Conservation (phyloP, 2,113 vertebrate genomes). For the Vidua macroura region DNA sequence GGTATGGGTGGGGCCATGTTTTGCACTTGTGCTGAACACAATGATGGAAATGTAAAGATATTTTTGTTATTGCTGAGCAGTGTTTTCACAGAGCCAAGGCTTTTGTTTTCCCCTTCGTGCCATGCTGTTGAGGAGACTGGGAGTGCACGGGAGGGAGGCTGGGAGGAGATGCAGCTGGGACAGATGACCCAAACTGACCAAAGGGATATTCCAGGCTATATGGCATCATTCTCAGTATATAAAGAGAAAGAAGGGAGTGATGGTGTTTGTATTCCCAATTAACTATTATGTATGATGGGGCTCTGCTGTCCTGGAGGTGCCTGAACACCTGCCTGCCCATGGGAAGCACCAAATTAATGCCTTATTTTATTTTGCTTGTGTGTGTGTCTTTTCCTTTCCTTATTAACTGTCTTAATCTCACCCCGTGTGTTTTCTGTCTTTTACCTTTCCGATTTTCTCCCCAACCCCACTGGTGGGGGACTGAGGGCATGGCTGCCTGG, state of each 20-base stretch:
- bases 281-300: not conserved
- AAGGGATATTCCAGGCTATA: not conserved
- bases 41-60: not conserved
- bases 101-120: not conserved
- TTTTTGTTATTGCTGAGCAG: not conserved
- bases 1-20: not conserved
- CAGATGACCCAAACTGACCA: not conserved
- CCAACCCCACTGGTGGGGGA: accelerated
- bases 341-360: not conserved
- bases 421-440: not conserved
- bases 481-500: not conserved
- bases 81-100: not conserved
- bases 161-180: not conserved
- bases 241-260: not conserved
- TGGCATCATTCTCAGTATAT: not conserved
- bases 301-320: not conserved
- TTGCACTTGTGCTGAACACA: not conserved
- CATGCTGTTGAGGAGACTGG: accelerated
- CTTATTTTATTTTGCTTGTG: not conserved
- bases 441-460: not conserved
- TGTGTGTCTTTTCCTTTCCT: not conserved
- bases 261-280: not conserved
- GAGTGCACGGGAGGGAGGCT: not conserved
- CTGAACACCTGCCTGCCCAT: not conserved
- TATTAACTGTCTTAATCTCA: not conserved